Base-by-base conservation (phyloP, 2,797 vertebrate genomes). In the Phoebastria nigripes region DNA sequence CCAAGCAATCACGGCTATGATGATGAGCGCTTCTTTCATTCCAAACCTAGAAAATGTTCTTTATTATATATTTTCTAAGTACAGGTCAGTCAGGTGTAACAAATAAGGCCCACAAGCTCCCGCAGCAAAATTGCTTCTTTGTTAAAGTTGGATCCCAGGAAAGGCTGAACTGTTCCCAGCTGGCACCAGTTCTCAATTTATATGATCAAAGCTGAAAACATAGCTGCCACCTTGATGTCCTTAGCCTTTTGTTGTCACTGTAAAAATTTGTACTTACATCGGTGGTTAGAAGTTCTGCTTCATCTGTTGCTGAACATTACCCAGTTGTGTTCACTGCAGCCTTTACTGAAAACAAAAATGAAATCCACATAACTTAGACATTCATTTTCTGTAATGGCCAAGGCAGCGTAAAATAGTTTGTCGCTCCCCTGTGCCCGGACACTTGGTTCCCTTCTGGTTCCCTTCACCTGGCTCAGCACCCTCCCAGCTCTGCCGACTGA, bases 121-220 rank as follows among this genome's bases (percentile, higher is more conserved):
- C 44, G 52, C 12, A 89, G 37, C 17, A 87, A 80, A 94, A 95
- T 28, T 79, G 26, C 25, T 82, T 44, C 58, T 95, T 95, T 91
- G 63, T 85, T 93, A 33, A 90, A 54, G 65, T 10, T 49, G 21
- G 55, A 89, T 67, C 56, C 41, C 63, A 84, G 73, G 41, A 87
- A 82, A 83, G 56, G 56, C 67, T 80, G 71, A 84, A 63, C 67
- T 52, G 25, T 70, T 85, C 80, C 90, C 46, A 87, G 46, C 52
- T 90, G 90, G 90, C 83, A 90, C 13, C 42, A 65, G 54, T 39
- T 80, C 78, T 78, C 67, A 82, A 71, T 82, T 95, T 76, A 58
- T 80, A 70, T 8, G 66, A 94, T 94, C 87, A 90, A 94, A 95
- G 90, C 47, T 62, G 71, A 96, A 94, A 96, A 84, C 73, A 90